Conservation (phyloP, 2,888 invertebrate species). For the Aspidiotus destructor region DNA sequence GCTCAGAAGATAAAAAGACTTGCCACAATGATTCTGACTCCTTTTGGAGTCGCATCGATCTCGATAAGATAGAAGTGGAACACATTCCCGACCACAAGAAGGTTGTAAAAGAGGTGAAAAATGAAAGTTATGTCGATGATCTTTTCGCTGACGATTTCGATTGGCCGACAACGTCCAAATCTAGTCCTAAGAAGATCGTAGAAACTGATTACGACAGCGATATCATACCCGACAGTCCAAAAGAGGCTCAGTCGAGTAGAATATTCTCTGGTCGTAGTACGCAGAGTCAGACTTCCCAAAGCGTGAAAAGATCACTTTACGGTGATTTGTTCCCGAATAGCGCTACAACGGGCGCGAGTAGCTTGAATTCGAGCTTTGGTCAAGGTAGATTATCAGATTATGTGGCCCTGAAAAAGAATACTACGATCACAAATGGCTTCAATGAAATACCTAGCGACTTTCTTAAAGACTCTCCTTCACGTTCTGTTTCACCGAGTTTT, state of each 20-base stretch:
- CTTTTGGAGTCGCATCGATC: too few species aligned
- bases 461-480: background rate
- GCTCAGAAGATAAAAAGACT: background rate
- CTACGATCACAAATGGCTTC: background rate
- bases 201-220: background rate
- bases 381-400: too few species aligned
- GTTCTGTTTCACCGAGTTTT: too few species aligned
- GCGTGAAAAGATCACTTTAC: too few species aligned
- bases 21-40: background rate
- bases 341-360: too few species aligned
- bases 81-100: too few species aligned
- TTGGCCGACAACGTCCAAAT: background rate
- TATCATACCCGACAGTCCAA: background rate
- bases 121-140: background rate
- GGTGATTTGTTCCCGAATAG: too few species aligned
- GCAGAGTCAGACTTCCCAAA: too few species aligned
- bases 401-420: too few species aligned
- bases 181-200: background rate
- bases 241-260: background rate
- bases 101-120: background rate
- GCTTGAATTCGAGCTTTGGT: too few species aligned
- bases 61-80: too few species aligned
- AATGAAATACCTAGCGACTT: constrained; percentile 5
- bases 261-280: too few species aligned
- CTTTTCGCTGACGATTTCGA: background rate